Evolutionary conservation across 2,888 invertebrate species (phyloP).

Genomic region (Osmoderma eremita): DNA sequence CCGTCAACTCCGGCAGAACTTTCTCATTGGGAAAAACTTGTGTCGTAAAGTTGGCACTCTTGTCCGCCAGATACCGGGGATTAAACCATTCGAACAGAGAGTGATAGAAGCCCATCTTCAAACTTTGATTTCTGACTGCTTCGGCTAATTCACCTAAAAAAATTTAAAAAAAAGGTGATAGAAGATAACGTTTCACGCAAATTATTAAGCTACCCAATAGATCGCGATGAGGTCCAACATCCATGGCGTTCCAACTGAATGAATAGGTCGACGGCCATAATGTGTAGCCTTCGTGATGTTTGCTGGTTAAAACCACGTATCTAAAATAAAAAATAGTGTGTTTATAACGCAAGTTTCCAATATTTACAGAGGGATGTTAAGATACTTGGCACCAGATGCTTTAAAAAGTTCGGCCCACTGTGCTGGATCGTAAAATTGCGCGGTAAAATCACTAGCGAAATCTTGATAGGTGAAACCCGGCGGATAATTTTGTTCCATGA

Average conservation of each 20-base stretch:
- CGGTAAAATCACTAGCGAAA: constrained; percentile 88
- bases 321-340: constrained; percentile 60
- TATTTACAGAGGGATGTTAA: constrained; percentile 37
- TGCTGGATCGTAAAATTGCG: constrained; percentile 87
- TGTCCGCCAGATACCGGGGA: constrained; percentile 82
- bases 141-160: constrained; percentile 75
- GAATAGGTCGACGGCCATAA: constrained; percentile 83
- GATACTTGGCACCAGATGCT: constrained; percentile 88
- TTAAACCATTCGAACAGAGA: constrained; percentile 91
- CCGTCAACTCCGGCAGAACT: constrained; percentile 83
- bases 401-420: constrained; percentile 86
- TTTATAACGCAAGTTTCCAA: too few relatives aligned
- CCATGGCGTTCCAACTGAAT: constrained; percentile 85
- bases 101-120: constrained; percentile 87
- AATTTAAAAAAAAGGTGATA: too few relatives aligned
- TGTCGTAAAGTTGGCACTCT: constrained; percentile 70
- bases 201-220: constrained; percentile 69
- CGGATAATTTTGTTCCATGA: constrained; percentile 85
- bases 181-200: background rate
- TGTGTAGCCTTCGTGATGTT: constrained; percentile 88
- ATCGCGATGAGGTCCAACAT: constrained; percentile 81
- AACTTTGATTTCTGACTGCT: constrained; percentile 72
- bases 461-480: constrained; percentile 91
- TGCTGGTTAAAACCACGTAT: constrained; percentile 83
- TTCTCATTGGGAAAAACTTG: constrained; percentile 76